Base-by-base conservation (phyloP, 2,113 vertebrate species). In the Datnioides undecimradiatus region DNA sequence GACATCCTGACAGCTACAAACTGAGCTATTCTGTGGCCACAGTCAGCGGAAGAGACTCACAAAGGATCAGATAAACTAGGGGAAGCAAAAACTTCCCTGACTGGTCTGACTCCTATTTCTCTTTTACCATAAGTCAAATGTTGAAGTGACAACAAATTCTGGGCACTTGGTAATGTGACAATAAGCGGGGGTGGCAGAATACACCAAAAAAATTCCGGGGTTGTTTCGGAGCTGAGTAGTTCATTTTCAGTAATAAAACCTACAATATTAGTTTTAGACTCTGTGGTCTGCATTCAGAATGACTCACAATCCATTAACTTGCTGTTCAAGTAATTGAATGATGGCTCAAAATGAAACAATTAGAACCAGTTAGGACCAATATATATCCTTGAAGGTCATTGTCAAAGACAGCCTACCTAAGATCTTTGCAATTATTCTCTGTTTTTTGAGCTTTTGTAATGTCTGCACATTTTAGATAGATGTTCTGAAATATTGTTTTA, bases 21-120 rank as follows among this genome's bases (percentile, higher is more conserved):
- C 55, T 12, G 59, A n/a, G n/a, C n/a, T n/a, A n/a, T n/a, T n/a
- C n/a, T n/a, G n/a, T n/a, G 64, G 41, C 38, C 58, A n/a, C 60
- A 36, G 25, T 9, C 29, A 21, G 46, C 29, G 6, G 43, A 63
- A 60, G 51, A 70, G 52, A 14, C 2, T 36, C 54, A 12, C 9
- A 0, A n/a, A 25, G 38, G 41, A 60, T 76, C 34, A 5, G 29
- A 77, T 70, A 29, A 73, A 58, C 13, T 23, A 3, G 21, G 7
- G 40, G 65, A 73, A 65, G 41, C 41, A 40, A 10, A n/a, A 78
- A 83, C 52, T 73, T 76, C 77, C 58, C 78, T 27, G 27, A 71
- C 49, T 38, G 63, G 1, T 84, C 52, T 70, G 72, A 86, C 29
- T 79, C 33, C 9, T 10, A 19, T 45, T 59, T 66, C 36, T 34